Percentiles rank a stretch among this genome's conserved stretches.
These are phyloP conservation scores for Gobius niger DNA, from an alignment of 2,113 vertebrate genomes.

Conservation along the genomic window DNA sequence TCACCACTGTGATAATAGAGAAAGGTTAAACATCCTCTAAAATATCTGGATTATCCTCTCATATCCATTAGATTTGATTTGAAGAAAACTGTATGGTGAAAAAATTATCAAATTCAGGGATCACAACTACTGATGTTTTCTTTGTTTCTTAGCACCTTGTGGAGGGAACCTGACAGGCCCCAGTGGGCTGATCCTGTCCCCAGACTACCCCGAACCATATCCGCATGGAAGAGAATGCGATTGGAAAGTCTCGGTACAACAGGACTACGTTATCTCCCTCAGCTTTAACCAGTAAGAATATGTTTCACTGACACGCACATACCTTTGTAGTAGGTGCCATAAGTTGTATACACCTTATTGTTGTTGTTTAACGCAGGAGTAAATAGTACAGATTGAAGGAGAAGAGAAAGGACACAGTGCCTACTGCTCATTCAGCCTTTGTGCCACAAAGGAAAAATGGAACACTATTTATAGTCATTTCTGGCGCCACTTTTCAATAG, in stretches of 20 bases:
- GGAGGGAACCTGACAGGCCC: slow-evolving; percentile 91
- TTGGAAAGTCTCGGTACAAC: slow-evolving; percentile 90
- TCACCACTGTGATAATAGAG: too few species aligned
- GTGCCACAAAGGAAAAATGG: neutral
- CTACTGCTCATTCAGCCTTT: slow-evolving; percentile 1
- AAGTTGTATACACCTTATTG: neutral
- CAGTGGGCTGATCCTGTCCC: slow-evolving; percentile 91
- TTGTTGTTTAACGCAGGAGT: neutral
- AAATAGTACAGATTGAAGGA: neutral
- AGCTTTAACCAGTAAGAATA: slow-evolving; percentile 85
- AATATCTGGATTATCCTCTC: too few species aligned
- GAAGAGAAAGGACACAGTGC: slow-evolving; percentile 1
- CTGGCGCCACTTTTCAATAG: neutral
- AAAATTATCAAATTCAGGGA: neutral
- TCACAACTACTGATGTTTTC: neutral
- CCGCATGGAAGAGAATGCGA: slow-evolving; percentile 94
- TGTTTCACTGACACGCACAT: slow-evolving; percentile 37
- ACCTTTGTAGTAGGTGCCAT: neutral
- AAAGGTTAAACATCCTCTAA: too few species aligned
- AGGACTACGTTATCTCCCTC: slow-evolving; percentile 92
- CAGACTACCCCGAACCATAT: slow-evolving; percentile 93
- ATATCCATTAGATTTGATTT: too few species aligned
- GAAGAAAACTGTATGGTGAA: too few species aligned
- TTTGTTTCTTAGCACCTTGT: slow-evolving; percentile 83
- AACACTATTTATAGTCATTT: slow-evolving; percentile 4